Base-by-base conservation (phyloP, 2,888 invertebrate species). In the Euclidia mi region DNA sequence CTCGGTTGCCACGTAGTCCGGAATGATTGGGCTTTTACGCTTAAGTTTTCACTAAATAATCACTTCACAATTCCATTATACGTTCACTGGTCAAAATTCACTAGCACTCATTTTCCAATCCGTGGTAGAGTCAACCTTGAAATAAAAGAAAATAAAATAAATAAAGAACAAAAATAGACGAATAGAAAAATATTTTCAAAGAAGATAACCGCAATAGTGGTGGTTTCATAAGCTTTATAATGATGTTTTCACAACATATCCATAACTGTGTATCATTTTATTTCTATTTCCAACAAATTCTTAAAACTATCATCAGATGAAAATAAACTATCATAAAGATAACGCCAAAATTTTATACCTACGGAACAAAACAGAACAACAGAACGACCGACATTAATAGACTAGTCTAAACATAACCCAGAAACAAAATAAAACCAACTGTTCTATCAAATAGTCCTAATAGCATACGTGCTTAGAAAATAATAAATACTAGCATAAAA, bases 1-100 rank as follows among this genome's bases (percentile, higher is more conserved):
- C 78, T 90, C 90, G 44, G 81, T 72, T 47, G 85, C 75, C 60
- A 79, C 82, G 92, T 89, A 91, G 85, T 92, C 92, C 81, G 92
- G 92, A 91, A 91, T 92, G 71, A 70, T 89, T 72, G 80, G 76
- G 81, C 84, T 82, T 72, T 71, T 32, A 60, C 70, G 76, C 80
- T 79, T 79, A 69, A 70, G 57, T 65, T 76, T 79, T 84, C 81
- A 79, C 73, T 69, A 79, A 82, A 76, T 72, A 81, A 82, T 14
- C 80, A 73, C 58, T 60, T 77, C 64, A 72, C 78, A 81, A 84
- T 79, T 67, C 53, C 50, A 63, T 55, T 34, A 57, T 52, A 59
- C 37, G 18, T 38, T 55, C 78, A 79, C 78, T 79, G 64, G 65
- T 80, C 71, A 77, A 71, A 75, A 59, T 71, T 65, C 73, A 67